Percentiles rank a stretch among this genome's conserved stretches.
These are phyloP conservation scores for Drosophila biarmipes DNA, from an alignment of 1,140 invertebrate species.

Conservation along the genomic window DNA sequence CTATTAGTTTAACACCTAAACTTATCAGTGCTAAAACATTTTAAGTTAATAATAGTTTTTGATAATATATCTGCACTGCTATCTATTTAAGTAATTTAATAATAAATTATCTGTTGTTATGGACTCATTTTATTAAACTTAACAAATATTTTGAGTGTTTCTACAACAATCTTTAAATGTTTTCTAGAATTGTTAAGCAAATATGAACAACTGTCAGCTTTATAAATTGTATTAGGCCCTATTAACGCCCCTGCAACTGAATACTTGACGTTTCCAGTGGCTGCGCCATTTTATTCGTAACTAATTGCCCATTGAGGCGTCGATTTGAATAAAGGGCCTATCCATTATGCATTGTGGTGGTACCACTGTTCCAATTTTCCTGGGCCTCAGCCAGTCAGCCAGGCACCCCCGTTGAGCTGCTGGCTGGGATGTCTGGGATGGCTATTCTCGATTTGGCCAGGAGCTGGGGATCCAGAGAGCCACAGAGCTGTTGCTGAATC, in stretches of 20 bases:
- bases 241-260: constrained; percentile 1
- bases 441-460: constrained; percentile 32
- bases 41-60: too few relatives aligned
- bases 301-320: constrained; percentile 46
- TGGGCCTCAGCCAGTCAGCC: constrained; percentile 31
- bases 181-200: too few relatives aligned
- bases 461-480: not conserved
- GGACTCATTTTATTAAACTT: too few relatives aligned
- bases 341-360: constrained; percentile 40
- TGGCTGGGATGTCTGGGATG: constrained; percentile 51
- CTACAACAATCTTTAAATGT: too few relatives aligned
- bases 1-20: too few relatives aligned
- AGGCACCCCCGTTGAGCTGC: constrained; percentile 74
- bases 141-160: too few relatives aligned
- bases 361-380: constrained; percentile 59
- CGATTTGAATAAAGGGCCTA: constrained; percentile 20
- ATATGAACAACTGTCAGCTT: not conserved
- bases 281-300: constrained; percentile 18
- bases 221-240: not conserved
- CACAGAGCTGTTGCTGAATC: constrained; percentile 27
- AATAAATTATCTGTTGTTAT: too few relatives aligned
- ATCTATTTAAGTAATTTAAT: too few relatives aligned
- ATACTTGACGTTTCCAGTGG: not conserved
- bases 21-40: too few relatives aligned
- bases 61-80: too few relatives aligned